These are phyloP conservation scores for Eugnorisma glareosa DNA, from an alignment of 2,888 invertebrate species.

Conservation along the genomic window DNA sequence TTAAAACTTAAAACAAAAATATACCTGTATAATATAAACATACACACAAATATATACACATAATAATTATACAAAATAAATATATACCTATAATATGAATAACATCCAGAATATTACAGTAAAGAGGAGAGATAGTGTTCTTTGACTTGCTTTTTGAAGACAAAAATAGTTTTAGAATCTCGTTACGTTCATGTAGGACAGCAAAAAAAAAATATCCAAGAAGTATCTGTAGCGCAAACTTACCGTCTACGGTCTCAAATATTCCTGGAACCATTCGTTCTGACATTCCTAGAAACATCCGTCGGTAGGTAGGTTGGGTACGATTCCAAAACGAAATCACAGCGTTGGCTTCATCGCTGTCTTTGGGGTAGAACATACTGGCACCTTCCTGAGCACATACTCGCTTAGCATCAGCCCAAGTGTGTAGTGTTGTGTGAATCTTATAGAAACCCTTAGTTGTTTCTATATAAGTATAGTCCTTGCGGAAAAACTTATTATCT, in stretches of 20 bases:
- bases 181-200: too few relatives aligned
- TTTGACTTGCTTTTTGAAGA: too few relatives aligned
- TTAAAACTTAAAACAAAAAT: too few relatives aligned
- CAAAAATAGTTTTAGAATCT: too few relatives aligned
- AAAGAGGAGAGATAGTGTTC: too few relatives aligned
- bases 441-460: constrained; percentile 79
- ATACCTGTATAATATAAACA: too few relatives aligned
- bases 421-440: constrained; percentile 77
- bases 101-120: too few relatives aligned
- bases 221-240: too few relatives aligned
- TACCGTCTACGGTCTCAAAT: constrained; percentile 73
- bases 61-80: too few relatives aligned
- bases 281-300: not conserved
- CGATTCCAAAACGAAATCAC: constrained; percentile 6
- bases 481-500: constrained; percentile 68
- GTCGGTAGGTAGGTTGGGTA: not conserved
- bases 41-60: too few relatives aligned
- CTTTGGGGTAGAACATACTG: constrained; percentile 78
- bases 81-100: too few relatives aligned
- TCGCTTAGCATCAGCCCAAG: constrained; percentile 77
- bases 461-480: constrained; percentile 78
- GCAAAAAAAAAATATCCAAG: too few relatives aligned
- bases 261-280: constrained; percentile 72
- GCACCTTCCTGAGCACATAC: constrained; percentile 79
- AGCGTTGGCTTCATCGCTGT: constrained; percentile 54